These are phyloP conservation scores for Upupa epops DNA, from an alignment of 2,113 vertebrate species.

Conservation along the genomic window DNA sequence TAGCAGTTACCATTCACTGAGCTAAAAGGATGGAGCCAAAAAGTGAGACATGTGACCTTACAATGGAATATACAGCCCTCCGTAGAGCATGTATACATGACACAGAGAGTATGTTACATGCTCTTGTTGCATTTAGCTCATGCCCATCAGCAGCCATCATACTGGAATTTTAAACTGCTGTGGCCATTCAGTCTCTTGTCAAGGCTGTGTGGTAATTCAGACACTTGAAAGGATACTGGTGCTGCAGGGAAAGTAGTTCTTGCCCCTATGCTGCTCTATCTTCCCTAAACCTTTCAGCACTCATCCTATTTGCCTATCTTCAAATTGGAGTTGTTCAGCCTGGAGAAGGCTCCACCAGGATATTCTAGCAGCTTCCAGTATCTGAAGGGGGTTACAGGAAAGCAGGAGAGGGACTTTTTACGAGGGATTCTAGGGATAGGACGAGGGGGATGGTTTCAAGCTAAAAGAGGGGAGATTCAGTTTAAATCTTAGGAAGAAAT, in stretches of 20 bases:
- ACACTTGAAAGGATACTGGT: not conserved
- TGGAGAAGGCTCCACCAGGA: no score
- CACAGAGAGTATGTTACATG: not conserved
- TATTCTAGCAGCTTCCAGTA: no score
- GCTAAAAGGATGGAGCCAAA: not conserved
- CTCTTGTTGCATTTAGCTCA: not conserved
- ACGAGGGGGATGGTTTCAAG: no score
- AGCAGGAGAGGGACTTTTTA: no score
- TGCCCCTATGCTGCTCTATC: not conserved
- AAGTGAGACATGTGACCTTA: constrained; percentile 11
- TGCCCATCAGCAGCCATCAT: not conserved
- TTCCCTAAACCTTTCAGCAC: not conserved
- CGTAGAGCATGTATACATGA: not conserved
- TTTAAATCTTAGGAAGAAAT: no score
- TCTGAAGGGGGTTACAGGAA: no score
- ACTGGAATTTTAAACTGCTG: not conserved
- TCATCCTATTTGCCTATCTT: not conserved
- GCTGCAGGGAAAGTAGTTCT: not conserved
- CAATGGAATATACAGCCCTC: not conserved
- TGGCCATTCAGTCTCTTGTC: not conserved
- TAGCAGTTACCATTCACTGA: not conserved
- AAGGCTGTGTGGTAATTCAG: not conserved
- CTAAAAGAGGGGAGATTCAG: no score
- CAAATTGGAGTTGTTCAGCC: not conserved
- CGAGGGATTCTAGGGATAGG: no score